Percentiles rank a stretch among this genome's conserved stretches.
Evolutionary conservation across 1,140 invertebrate genomes (phyloP).

Genomic region (Sycophila sp.): DNA sequence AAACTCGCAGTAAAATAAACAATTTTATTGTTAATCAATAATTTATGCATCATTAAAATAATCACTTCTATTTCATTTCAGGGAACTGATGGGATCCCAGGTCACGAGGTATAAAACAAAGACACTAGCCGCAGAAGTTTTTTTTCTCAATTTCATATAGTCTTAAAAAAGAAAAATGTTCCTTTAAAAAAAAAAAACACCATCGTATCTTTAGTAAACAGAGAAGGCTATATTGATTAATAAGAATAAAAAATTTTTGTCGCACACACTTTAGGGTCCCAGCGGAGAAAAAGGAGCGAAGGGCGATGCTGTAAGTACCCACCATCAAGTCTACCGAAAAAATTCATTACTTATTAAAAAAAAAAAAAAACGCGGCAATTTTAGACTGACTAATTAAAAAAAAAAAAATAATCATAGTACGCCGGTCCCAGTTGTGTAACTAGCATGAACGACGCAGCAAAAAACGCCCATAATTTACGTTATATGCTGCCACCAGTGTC

Average conservation of each 20-base stretch:
- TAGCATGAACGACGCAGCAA: slow-evolving; percentile 37
- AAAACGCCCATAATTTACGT: slow-evolving; percentile 25
- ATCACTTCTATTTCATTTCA: no score
- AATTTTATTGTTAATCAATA: not conserved
- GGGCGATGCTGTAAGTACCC: slow-evolving; percentile 84
- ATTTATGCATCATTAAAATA: slow-evolving; percentile 42
- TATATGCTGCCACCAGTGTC: slow-evolving; percentile 59
- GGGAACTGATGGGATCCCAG: slow-evolving; percentile 93
- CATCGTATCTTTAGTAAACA: no score
- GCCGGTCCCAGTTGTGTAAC: not conserved
- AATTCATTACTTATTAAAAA: not conserved
- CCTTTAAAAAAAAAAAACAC: no score
- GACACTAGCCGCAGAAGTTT: no score
- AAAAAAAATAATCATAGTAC: not conserved
- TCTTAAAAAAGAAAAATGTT: not conserved
- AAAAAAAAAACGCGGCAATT: not conserved
- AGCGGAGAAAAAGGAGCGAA: slow-evolving; percentile 89
- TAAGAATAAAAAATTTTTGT: not conserved
- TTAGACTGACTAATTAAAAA: not conserved
- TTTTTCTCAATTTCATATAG: slow-evolving; percentile 23
- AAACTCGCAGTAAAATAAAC: not conserved
- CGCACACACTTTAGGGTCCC: no score
- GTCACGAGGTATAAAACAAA: slow-evolving; percentile 82
- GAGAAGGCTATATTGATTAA: no score
- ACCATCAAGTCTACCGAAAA: not conserved